Percentiles rank a stretch among this genome's conserved stretches.
These are phyloP conservation scores for Ginglymostoma cirratum DNA, from an alignment of 2,113 vertebrate genomes.

Conservation along the genomic window DNA sequence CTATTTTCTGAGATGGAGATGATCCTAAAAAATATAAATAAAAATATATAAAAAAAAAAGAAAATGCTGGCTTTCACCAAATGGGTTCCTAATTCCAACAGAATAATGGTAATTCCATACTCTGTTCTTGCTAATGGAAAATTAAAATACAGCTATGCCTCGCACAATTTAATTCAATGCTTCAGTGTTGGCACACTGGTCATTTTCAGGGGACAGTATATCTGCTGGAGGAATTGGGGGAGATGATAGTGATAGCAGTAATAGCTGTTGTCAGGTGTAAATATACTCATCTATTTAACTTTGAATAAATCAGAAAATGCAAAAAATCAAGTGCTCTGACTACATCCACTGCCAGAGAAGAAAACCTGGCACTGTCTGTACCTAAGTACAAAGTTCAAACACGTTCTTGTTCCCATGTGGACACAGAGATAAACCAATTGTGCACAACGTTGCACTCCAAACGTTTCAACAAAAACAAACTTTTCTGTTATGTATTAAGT, in stretches of 20 bases:
- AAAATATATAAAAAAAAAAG: background rate
- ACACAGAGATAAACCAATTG: background rate
- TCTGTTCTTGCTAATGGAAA: background rate
- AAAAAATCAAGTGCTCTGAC: background rate
- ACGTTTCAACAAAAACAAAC: background rate
- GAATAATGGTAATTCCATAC: background rate
- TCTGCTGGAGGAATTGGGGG: background rate
- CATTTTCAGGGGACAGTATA: background rate
- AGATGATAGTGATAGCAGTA: background rate
- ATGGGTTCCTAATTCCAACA: background rate
- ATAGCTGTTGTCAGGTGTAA: background rate
- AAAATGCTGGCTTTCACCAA: conserved; percentile 29
- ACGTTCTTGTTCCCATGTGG: background rate
- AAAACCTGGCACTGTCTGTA: background rate
- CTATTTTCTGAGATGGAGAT: conserved; percentile 91
- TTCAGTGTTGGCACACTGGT: background rate
- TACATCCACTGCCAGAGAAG: background rate
- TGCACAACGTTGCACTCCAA: background rate
- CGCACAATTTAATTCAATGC: background rate
- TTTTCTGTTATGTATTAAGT: background rate
- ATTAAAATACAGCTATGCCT: background rate
- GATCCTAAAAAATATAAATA: conserved; percentile 63
- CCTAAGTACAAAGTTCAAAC: background rate
- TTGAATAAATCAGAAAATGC: background rate
- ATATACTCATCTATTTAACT: background rate